Base-by-base conservation (phyloP, 2,797 vertebrate genomes). In the Pseudomugil gertrudae region DNA sequence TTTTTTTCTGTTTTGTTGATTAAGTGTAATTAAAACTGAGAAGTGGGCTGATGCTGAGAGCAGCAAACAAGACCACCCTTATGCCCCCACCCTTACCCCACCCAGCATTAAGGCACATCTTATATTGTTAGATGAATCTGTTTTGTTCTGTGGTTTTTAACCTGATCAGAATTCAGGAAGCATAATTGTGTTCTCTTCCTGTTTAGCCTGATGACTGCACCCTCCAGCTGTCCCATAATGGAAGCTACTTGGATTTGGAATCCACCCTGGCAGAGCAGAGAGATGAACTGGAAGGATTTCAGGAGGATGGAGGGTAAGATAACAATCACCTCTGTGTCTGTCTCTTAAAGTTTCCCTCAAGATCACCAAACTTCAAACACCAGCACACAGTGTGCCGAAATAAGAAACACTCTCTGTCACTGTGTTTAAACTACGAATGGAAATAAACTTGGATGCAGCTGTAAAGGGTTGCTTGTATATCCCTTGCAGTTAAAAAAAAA, bases 221-320 rank as follows among this genome's bases (percentile, higher is more conserved):
- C 8, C 93, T 99, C 58, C 97, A 99, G 79, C 87, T 99, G 54
- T 98, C 97, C 86, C 97, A 98, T 84, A 99, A 95, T 69, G 96
- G 97, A 84, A 95, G 95, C 88, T 99, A 99, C 91, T 91, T 98
- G 94, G 97, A 99, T 93, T 87, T 99, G 94, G 97, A 99, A 86
- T 97, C 97, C n/a, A 98, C 95, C 0, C 86, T 99, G 86, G 96
- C 95, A 7, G 97, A 99, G 83, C 97, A 99, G 78, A 94, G 88
- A 80, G 97, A 98, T 80, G 97, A 99, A 79, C 73, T 98, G 81
- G 96, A 98, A 88, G 96, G 96, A 69, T 99, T 99, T 93, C 96
- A 96, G 88, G 96, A 97, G 53, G 96, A 98, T 50, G 90, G 95
- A 91, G 96, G 96, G 97, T 99, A 94, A 96, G 96, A 84, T 62